These are phyloP conservation scores for Notolepis coatsorum DNA, from an alignment of 2,797 vertebrate species.

Conservation along the genomic window DNA sequence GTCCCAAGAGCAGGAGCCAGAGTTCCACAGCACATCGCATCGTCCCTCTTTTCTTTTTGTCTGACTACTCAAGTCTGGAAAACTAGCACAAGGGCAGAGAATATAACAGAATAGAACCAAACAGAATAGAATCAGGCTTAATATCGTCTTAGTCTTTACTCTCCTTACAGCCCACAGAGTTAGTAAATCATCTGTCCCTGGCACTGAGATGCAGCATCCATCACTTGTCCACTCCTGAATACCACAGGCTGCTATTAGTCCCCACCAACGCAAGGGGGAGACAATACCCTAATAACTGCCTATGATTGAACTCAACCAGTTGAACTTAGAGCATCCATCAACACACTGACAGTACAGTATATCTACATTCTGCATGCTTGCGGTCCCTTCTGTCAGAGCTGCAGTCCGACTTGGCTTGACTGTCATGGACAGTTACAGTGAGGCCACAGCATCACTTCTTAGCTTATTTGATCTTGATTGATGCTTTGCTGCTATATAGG, in stretches of 20 bases:
- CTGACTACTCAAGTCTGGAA: constrained; percentile 33
- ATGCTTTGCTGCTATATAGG: too few species aligned
- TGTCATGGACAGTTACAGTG: too few species aligned
- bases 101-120: neutral
- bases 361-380: too few species aligned
- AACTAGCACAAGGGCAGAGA: neutral
- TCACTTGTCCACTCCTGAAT: neutral
- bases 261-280: constrained; percentile 44
- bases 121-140: neutral
- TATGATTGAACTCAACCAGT: neutral
- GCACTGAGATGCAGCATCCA: neutral
- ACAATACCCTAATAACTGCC: neutral
- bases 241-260: constrained; percentile 4
- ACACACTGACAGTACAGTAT: too few species aligned
- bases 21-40: constrained; percentile 70
- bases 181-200: neutral
- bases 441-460: too few species aligned
- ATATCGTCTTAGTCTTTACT: neutral
- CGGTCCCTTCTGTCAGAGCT: too few species aligned
- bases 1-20: constrained; percentile 68
- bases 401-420: too few species aligned
- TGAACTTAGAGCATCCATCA: too few species aligned
- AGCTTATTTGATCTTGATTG: too few species aligned
- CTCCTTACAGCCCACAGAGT: neutral
- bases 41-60: constrained; percentile 40